These are phyloP conservation scores for Oplegnathus fasciatus DNA, from an alignment of 2,113 vertebrate genomes.

Conservation along the genomic window DNA sequence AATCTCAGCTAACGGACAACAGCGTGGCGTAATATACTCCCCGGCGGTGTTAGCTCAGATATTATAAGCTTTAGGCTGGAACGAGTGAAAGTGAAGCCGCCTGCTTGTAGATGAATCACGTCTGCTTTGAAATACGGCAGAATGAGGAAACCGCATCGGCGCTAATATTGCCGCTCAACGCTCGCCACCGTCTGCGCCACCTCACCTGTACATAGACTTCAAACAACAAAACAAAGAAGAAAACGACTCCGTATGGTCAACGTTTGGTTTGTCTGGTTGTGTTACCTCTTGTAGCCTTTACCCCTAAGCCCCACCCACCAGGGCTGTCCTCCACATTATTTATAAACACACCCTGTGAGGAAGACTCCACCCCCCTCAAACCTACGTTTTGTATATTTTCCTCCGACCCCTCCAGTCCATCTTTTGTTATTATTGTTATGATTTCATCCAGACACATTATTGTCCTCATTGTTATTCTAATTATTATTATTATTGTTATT, in stretches of 20 bases:
- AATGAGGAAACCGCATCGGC: not conserved
- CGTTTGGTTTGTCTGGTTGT: conserved; percentile 72
- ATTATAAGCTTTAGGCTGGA: not conserved
- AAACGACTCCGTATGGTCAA: conserved; percentile 37
- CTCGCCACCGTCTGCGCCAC: not conserved
- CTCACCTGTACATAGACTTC: conserved; percentile 86
- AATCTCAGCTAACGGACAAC: not conserved
- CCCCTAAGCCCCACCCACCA: conserved; percentile 58
- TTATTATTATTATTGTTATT: conserved; percentile 78
- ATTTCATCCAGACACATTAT: conserved; percentile 82
- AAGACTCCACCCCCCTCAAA: conserved; percentile 76
- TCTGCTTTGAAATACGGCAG: not conserved
- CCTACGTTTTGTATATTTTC: conserved; percentile 61
- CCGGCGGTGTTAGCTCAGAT: not conserved
- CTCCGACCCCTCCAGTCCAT: conserved; percentile 47
- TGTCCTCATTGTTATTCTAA: conserved; percentile 77
- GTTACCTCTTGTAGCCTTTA: conserved; percentile 89
- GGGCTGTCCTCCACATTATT: conserved; percentile 84
- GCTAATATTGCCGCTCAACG: not conserved
- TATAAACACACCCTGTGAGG: conserved; percentile 86
- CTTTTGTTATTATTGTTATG: conserved; percentile 60
- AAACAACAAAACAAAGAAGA: conserved; percentile 8
- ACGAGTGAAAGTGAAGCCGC: not conserved
- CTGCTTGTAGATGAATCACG: not conserved
- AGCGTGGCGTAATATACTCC: not conserved